phyloP scores from a whole-genome alignment of 1,140 invertebrate genomes.

The Calliopsis andreniformis region DNA sequence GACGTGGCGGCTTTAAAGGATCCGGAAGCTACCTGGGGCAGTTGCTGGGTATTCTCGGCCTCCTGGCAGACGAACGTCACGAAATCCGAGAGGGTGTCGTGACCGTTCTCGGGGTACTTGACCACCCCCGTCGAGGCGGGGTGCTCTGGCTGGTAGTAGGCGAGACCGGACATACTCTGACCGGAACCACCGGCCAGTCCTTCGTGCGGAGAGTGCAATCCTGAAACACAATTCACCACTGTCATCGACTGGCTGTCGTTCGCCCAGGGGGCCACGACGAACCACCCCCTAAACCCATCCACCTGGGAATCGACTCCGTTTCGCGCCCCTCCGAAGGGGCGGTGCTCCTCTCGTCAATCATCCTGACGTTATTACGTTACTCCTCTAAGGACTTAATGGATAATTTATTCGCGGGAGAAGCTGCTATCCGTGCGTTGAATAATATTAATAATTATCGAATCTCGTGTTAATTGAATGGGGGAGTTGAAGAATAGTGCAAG shows the following conservation, averaged over 20 bases:
- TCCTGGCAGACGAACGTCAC: conserved; percentile 98
- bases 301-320: neutral
- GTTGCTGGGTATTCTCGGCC: conserved; percentile 90
- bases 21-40: conserved; percentile 86
- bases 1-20: conserved; percentile 52
- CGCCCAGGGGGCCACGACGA: conserved; percentile 55
- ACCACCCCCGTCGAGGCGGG: conserved; percentile 84
- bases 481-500: no score
- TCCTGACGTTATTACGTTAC: no score
- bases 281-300: conserved; percentile 70
- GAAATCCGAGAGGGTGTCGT: conserved; percentile 97
- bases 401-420: no score
- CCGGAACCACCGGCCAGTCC: conserved; percentile 86
- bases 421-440: no score
- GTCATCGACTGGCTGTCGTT: conserved; percentile 35
- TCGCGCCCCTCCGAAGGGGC: neutral
- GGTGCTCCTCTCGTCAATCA: neutral
- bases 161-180: conserved; percentile 85
- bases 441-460: no score
- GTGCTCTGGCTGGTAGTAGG: conserved; percentile 85
- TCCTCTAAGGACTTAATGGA: no score
- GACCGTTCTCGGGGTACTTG: conserved; percentile 91
- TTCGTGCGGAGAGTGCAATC: conserved; percentile 83
- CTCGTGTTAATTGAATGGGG: no score
- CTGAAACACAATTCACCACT: conserved; percentile 77